phyloP scores from a whole-genome alignment of 1,140 invertebrate genomes.

The Drosophila kurseongensis region DNA sequence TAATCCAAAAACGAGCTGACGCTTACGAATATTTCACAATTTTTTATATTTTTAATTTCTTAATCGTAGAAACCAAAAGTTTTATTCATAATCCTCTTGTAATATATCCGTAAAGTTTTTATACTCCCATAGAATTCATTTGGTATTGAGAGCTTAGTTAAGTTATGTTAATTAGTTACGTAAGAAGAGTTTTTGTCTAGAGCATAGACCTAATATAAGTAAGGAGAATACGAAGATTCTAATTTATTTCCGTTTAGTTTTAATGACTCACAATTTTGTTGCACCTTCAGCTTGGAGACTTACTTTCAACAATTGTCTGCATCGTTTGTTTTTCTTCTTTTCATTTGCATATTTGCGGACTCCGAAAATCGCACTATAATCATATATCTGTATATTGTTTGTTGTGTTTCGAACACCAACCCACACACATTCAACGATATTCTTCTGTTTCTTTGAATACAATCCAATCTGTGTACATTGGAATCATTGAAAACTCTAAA shows the following conservation, averaged over 20 bases:
- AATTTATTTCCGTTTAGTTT: constrained; percentile 34
- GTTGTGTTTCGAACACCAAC: constrained; percentile 52
- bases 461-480: constrained; percentile 68
- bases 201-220: constrained; percentile 30
- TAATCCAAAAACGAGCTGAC: constrained; percentile 43
- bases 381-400: constrained; percentile 54
- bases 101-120: constrained; percentile 35
- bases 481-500: constrained; percentile 70
- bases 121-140: constrained; percentile 27
- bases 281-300: constrained; percentile 50
- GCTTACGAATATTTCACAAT: constrained; percentile 19
- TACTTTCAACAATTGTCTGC: constrained; percentile 41
- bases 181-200: constrained; percentile 44
- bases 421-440: constrained; percentile 45
- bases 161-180: constrained; percentile 43
- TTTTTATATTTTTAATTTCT: constrained; percentile 18
- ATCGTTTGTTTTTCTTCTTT: constrained; percentile 53
- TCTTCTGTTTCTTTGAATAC: constrained; percentile 60
- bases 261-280: constrained; percentile 33
- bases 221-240: constrained; percentile 25
- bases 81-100: constrained; percentile 28
- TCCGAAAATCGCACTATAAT: constrained; percentile 58
- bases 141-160: constrained; percentile 43
- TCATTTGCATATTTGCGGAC: constrained; percentile 66
- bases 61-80: constrained; percentile 29